Evolutionary conservation across 2,888 invertebrate species (phyloP), one percentile per base, ranked within the genome.

Genomic region (Ctenicera cuprea): DNA sequence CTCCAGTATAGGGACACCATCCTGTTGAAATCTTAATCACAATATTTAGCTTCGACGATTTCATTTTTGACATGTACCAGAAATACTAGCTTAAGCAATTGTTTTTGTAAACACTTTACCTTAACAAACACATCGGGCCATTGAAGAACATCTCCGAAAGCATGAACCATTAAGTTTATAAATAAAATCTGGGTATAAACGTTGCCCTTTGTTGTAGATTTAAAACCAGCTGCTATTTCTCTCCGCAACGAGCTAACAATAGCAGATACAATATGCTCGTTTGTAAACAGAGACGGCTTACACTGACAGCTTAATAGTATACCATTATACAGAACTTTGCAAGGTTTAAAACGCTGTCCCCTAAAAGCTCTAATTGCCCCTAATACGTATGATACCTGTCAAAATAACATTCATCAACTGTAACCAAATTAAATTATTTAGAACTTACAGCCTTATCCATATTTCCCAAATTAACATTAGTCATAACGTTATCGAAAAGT

Each of bases 61-160:
- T n/a, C n/a, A n/a, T n/a, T n/a, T n/a, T n/a, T n/a, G n/a, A n/a
- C n/a, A n/a, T n/a, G n/a, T n/a, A n/a, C n/a, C n/a, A n/a, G n/a
- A n/a, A n/a, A n/a, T n/a, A n/a, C n/a, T n/a, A n/a, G n/a, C n/a
- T n/a, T n/a, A n/a, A n/a, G n/a, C n/a, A n/a, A n/a, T n/a, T n/a
- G n/a, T n/a, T n/a, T n/a, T n/a, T n/a, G n/a, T n/a, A n/a, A n/a
- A n/a, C n/a, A 26, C 5, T 26, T 33, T 70, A 95, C 95, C 91
- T 95, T 96, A 0, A 98, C 91, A 88, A 98, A 97, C 68, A 92
- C 89, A 84, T 97, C 97, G 0, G 98, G 97, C 98, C 98, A 98
- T 80, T 93, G 92, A 75, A 90, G 92, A 79, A 94, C 94, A 45
- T 97, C 96, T 59, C 91, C 89, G 85, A 93, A 97, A 0, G 95